Conservation (phyloP, 1,140 invertebrate species). For the Drosophila teissieri region DNA sequence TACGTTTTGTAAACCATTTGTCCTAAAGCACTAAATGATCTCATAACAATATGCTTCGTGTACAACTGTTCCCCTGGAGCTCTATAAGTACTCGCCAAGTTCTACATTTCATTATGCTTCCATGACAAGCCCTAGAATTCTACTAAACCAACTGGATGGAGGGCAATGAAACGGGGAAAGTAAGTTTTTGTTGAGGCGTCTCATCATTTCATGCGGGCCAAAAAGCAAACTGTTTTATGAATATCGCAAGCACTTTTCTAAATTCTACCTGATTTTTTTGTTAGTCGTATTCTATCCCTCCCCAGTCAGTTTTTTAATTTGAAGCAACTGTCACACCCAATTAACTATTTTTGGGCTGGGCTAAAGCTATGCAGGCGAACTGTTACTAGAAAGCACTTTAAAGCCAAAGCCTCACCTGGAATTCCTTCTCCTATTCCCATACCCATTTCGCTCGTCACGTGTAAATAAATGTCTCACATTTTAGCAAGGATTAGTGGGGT, state of each 20-base stretch:
- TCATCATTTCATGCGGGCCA: background rate
- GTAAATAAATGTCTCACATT: conserved; percentile 56
- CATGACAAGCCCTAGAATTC: conserved; percentile 26
- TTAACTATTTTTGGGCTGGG: conserved; percentile 6
- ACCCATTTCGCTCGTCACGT: conserved; percentile 22
- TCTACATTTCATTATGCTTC: conserved; percentile 28
- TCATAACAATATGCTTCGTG: conserved; percentile 1
- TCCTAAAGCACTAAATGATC: conserved; percentile 52
- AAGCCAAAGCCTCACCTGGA: conserved; percentile 56
- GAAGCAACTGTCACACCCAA: conserved; percentile 16
- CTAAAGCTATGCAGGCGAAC: conserved; percentile 55
- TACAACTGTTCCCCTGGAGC: conserved; percentile 30
- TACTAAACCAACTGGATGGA: conserved; percentile 11
- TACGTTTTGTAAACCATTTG: conserved; percentile 68
- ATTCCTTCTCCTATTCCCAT: background rate
- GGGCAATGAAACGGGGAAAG: background rate
- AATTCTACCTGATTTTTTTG: background rate
- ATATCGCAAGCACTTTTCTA: background rate
- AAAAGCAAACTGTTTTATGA: conserved; percentile 3
- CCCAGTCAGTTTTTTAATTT: conserved; percentile 18
- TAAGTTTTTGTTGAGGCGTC: background rate
- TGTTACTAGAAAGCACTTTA: conserved; percentile 64
- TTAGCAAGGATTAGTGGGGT: conserved; percentile 22
- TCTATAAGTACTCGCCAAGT: conserved; percentile 22
- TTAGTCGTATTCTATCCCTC: background rate